Base-by-base conservation (phyloP, 2,888 invertebrate species). In the Priocnemis perturbator region DNA sequence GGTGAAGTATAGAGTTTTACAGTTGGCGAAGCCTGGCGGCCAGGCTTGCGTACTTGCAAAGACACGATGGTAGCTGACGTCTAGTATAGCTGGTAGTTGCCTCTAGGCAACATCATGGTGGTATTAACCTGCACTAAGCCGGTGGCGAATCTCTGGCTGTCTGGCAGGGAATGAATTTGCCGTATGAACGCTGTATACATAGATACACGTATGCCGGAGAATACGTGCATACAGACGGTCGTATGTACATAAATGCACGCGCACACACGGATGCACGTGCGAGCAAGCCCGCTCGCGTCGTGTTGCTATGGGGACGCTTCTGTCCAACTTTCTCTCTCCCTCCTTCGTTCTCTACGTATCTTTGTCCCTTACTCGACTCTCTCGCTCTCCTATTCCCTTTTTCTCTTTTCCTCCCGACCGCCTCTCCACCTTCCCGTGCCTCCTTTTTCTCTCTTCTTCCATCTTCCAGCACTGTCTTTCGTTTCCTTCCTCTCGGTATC, bases 301-400 rank as follows among this genome's bases (percentile, higher is more conserved):
- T 81, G 81, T 79, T 79, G 81, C 81, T 76, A 79, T 77, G 79
- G 81, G 75, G 80, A 62, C 67, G 66, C 73, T 67, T 67, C 71
- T 68, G 60, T 76, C 60, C 60, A 58, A 37, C 50, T 20, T 50
- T 50, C 50, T 20, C 20, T 60, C 71, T 65, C 57, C 56, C 20
- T 20, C 20, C 50, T 50, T 50, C 50, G 17, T 15, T n/a, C 44
- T 72, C 69, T 47, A 47, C 60, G 57, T 50, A 19, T 50, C 50
- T 50, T 50, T 50, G 17, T 17, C 19, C n/a, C 19, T 53, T 45
- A 20, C 52, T 37, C 59, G 71, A 56, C 67, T 70, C 61, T 62
- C 60, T 66, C 60, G 72, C 64, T 60, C 52, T 37, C 37, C 37
- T 37, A 37, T 37, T 37, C 11, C 37, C 7, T 37, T 37, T 37